These are phyloP conservation scores for Planiliza haematocheilus DNA, from an alignment of 2,113 vertebrate species.

Conservation along the genomic window DNA sequence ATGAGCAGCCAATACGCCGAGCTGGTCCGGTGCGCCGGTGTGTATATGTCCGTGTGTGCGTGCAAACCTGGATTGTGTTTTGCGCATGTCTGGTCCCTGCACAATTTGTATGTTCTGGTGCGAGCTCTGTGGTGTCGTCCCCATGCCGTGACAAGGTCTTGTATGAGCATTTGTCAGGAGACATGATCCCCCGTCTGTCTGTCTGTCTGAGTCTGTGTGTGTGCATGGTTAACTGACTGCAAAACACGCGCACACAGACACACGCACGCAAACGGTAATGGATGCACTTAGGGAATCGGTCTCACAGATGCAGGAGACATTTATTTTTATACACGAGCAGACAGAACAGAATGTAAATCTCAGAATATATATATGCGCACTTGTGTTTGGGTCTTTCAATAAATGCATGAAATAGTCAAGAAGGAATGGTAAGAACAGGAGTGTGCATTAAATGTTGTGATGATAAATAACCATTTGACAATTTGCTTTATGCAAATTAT, in stretches of 20 bases:
- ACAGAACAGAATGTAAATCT: neutral
- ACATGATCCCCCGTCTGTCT: neutral
- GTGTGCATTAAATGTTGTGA: too few relatives aligned
- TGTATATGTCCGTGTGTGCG: neutral
- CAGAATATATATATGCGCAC: too few relatives aligned
- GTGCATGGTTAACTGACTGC: too few relatives aligned
- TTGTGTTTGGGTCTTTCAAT: too few relatives aligned
- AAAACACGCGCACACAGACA: neutral
- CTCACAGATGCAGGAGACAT: conserved; percentile 20
- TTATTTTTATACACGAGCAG: conserved; percentile 18
- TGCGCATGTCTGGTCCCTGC: neutral
- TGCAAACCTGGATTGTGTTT: neutral
- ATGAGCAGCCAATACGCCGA: conserved; percentile 53
- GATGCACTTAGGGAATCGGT: conserved; percentile 36
- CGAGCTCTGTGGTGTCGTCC: neutral
- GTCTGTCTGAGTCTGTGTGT: neutral
- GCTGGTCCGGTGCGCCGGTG: neutral
- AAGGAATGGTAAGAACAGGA: too few relatives aligned
- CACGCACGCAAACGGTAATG: conserved; percentile 15
- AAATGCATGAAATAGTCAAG: too few relatives aligned
- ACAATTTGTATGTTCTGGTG: neutral
- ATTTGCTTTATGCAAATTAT: too few relatives aligned
- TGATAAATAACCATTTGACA: too few relatives aligned
- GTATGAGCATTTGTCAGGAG: neutral
- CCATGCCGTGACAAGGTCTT: conserved; percentile 12